phyloP scores from a whole-genome alignment of 2,797 vertebrate species.

The Hapalemur alaotrensis region DNA sequence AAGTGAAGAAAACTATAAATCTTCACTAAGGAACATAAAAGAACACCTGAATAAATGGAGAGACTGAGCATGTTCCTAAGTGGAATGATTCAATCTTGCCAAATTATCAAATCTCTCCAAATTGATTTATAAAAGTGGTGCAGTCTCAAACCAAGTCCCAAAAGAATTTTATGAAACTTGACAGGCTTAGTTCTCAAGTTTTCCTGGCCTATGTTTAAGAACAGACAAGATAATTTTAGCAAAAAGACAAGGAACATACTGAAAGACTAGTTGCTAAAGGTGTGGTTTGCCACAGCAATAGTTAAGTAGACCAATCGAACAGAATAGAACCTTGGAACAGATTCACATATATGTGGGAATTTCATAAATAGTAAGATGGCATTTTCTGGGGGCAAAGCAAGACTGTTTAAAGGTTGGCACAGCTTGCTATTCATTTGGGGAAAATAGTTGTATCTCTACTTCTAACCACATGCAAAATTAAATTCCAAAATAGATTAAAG shows the following conservation, averaged over 20 bases:
- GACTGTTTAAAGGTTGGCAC: neutral
- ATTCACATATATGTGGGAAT: neutral
- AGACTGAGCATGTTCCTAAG: neutral
- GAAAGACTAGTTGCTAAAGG: neutral
- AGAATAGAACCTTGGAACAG: neutral
- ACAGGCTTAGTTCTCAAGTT: neutral
- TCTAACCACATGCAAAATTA: neutral
- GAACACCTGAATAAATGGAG: neutral
- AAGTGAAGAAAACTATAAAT: neutral
- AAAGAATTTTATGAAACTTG: neutral
- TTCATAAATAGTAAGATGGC: neutral
- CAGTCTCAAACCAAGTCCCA: neutral
- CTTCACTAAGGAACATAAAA: neutral
- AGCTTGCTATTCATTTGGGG: neutral
- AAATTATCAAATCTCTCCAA: neutral
- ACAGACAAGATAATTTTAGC: neutral
- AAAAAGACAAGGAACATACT: neutral
- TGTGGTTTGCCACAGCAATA: neutral
- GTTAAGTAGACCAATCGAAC: neutral
- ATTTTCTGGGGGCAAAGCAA: neutral
- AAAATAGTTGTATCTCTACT: neutral
- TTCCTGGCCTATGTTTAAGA: neutral
- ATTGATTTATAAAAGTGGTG: neutral
- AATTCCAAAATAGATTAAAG: constrained; percentile 17
- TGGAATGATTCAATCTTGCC: neutral